A percentile compares a stretch with the other conserved stretches of the same genome.
phyloP scores from a whole-genome alignment of 2,888 invertebrate genomes.

The Argyresthia albistria region DNA sequence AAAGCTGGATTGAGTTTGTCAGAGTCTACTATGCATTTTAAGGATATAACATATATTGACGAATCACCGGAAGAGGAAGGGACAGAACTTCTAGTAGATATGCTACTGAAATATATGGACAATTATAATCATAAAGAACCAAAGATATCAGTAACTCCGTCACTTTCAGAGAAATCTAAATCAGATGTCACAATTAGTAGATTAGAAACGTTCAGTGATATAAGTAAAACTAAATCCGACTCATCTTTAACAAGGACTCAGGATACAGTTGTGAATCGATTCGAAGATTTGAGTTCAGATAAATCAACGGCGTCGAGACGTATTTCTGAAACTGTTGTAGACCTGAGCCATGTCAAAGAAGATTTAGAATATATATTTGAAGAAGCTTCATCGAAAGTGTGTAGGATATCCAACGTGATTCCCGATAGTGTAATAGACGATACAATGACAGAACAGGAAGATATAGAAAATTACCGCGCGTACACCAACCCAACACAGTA shows the following conservation, averaged over 20 bases:
- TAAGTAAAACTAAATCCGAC: conserved; percentile 63
- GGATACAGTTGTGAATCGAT: conserved; percentile 57
- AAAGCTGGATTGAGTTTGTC: conserved; percentile 39
- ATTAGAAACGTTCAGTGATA: conserved; percentile 54
- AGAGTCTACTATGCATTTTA: conserved; percentile 50
- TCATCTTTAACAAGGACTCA: conserved; percentile 58
- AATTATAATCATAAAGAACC: conserved; percentile 35
- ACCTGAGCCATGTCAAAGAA: conserved; percentile 49
- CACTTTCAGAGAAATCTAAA: conserved; percentile 57
- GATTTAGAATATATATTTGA: conserved; percentile 53
- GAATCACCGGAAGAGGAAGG: conserved; percentile 57
- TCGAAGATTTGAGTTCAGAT: conserved; percentile 27
- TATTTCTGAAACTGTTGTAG: conserved; percentile 55
- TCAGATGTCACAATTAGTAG: conserved; percentile 60
- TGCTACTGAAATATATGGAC: conserved; percentile 63
- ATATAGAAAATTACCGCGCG: conserved; percentile 48
- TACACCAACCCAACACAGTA: conserved; percentile 54
- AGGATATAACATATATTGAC: conserved; percentile 51
- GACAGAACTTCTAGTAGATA: conserved; percentile 53
- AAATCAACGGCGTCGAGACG: conserved; percentile 34
- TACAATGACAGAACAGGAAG: conserved; percentile 57
- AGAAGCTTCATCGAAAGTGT: conserved; percentile 38
- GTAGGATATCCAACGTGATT: conserved; percentile 26
- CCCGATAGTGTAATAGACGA: conserved; percentile 24
- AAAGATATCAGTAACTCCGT: conserved; percentile 40